Percentiles rank a stretch among this genome's conserved stretches.
Conservation (phyloP, 1,140 invertebrate genomes). For the Papilio xuthus region DNA sequence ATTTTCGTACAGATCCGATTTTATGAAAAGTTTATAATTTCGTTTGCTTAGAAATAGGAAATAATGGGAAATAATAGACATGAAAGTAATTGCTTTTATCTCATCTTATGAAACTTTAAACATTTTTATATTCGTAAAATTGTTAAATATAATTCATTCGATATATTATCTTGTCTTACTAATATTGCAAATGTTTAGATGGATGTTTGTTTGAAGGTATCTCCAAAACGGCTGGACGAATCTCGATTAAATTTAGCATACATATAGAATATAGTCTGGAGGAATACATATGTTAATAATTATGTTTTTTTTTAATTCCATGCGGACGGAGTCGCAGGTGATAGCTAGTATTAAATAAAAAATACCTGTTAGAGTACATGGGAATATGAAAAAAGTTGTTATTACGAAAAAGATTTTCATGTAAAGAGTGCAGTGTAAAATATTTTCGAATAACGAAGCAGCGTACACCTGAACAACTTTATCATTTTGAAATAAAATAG, state of each 20-base stretch:
- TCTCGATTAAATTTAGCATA: too few species aligned
- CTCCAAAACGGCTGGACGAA: too few species aligned
- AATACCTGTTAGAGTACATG: background rate
- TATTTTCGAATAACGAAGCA: conserved; percentile 28
- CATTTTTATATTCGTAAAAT: background rate
- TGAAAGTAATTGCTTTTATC: background rate
- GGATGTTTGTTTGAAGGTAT: too few species aligned
- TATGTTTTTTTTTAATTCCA: too few species aligned
- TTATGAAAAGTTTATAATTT: background rate
- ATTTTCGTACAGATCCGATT: background rate
- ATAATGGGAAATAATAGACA: background rate
- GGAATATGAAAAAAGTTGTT: background rate
- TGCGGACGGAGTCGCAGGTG: too few species aligned
- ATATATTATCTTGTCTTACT: too few species aligned
- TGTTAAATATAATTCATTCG: too few species aligned
- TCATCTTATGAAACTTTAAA: background rate
- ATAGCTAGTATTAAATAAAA: too few species aligned
- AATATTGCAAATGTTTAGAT: too few species aligned
- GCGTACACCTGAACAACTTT: conserved; percentile 25
- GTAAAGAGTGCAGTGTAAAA: conserved; percentile 34
- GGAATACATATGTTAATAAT: too few species aligned
- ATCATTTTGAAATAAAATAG: conserved; percentile 38
- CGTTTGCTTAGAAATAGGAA: background rate
- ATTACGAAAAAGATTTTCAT: conserved; percentile 33
- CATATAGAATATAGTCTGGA: too few species aligned